These are phyloP conservation scores for Malacoraja senta DNA, from an alignment of 2,797 vertebrate genomes.

Conservation along the genomic window DNA sequence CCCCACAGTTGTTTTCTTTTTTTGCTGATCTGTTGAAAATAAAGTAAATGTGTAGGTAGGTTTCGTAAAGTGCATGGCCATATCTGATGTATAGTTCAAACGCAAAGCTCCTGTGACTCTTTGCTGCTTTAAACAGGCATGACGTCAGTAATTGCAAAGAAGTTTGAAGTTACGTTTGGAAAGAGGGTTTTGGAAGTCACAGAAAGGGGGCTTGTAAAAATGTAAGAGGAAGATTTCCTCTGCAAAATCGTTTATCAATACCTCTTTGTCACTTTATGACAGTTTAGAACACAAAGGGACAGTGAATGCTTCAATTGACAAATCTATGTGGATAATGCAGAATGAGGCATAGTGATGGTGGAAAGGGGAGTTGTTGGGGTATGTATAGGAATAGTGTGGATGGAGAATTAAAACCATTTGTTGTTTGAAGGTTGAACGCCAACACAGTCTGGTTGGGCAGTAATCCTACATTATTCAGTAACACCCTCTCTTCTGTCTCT, in stretches of 20 bases:
- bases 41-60: slow-evolving; percentile 51
- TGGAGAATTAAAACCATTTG: background rate
- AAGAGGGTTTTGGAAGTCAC: background rate
- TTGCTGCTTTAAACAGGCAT: background rate
- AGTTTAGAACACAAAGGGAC: background rate
- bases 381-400: background rate
- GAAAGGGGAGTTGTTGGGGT: background rate
- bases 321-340: background rate
- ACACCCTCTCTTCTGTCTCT: background rate
- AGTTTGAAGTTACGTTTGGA: background rate
- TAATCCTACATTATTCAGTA: background rate
- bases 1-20: slow-evolving; percentile 67
- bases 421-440: background rate
- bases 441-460: background rate
- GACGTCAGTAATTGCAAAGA: background rate
- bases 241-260: background rate
- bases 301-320: background rate
- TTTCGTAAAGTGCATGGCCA: background rate
- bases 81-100: slow-evolving; percentile 15
- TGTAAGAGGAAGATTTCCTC: background rate
- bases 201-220: background rate
- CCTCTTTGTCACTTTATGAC: background rate
- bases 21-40: slow-evolving; percentile 67
- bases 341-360: background rate
- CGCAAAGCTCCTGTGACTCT: background rate